phyloP scores from a whole-genome alignment of 1,140 invertebrate genomes.

The Pygmarrhopalites habei region DNA sequence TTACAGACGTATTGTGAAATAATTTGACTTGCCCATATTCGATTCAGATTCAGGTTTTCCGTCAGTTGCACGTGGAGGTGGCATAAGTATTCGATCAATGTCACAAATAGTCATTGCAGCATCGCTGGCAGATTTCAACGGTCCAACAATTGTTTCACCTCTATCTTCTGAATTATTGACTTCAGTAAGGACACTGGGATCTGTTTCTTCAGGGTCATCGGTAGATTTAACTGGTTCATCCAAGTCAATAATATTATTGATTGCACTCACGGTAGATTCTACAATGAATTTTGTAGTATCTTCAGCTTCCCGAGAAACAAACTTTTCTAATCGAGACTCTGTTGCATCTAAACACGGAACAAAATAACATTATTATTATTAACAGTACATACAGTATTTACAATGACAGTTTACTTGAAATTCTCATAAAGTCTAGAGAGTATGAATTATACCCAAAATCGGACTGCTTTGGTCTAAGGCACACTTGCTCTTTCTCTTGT shows the following conservation, averaged over 20 bases:
- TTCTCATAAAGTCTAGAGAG: too few species aligned
- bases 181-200: neutral
- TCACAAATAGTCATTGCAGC: constrained; percentile 1
- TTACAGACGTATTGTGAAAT: too few species aligned
- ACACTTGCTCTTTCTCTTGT: constrained; percentile 20
- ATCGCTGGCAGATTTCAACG: neutral
- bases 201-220: too few species aligned
- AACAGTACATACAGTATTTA: neutral
- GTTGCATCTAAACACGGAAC: neutral
- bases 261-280: constrained; percentile 35
- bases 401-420: neutral
- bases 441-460: too few species aligned
- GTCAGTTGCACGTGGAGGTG: constrained; percentile 1
- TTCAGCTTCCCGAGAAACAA: constrained; percentile 1
- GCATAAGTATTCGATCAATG: constrained; percentile 11
- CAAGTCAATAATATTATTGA: constrained; percentile 28
- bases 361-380: neutral
- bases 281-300: constrained; percentile 31
- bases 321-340: neutral
- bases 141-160: neutral
- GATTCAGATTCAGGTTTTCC: too few species aligned
- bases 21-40: too few species aligned
- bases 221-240: neutral
- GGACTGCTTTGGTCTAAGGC: neutral
- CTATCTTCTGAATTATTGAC: neutral